Evolutionary conservation across 2,888 invertebrate species (phyloP), one percentile per base, ranked within the genome.

Genomic region (Bibio marci): DNA sequence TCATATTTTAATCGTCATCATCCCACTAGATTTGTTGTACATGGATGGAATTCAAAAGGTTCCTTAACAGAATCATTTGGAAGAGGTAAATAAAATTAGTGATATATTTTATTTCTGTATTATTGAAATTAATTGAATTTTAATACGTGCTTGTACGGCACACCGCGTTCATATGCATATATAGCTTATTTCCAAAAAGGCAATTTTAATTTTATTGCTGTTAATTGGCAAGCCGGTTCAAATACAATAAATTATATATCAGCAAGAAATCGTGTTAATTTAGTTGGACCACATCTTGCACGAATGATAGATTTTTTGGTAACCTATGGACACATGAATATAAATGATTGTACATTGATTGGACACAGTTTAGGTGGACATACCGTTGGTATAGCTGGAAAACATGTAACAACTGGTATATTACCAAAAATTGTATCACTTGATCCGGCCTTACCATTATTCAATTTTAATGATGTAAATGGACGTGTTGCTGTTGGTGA

Each of bases 41-140:
- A 72, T 45, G 72, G 72, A 11, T 73, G 72, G 72, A 64, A 66
- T 41, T 67, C 69, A 45, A 64, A 68, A 49, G 69, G 69, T 35
- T 11, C 11, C 4, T 14, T 39, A 6, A 39, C 38, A 19, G 8
- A 22, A 18, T n/a, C 13, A 27, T 34, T 39, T 28, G 17, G 32
- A 4, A 27, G 18, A n/a, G n/a, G n/a, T n/a, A n/a, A n/a, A n/a
- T n/a, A n/a, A n/a, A n/a, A n/a, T n/a, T n/a, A n/a, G n/a, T n/a
- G n/a, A n/a, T n/a, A n/a, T n/a, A n/a, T n/a, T n/a, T n/a, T n/a
- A n/a, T n/a, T n/a, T n/a, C n/a, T n/a, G n/a, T n/a, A n/a, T n/a
- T n/a, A n/a, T n/a, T n/a, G n/a, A n/a, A n/a, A n/a, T n/a, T n/a
- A n/a, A n/a, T n/a, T n/a, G n/a, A n/a, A n/a, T n/a, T n/a, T n/a